These are phyloP conservation scores for Xanthia icteritia DNA, from an alignment of 2,888 invertebrate species.

Conservation along the genomic window DNA sequence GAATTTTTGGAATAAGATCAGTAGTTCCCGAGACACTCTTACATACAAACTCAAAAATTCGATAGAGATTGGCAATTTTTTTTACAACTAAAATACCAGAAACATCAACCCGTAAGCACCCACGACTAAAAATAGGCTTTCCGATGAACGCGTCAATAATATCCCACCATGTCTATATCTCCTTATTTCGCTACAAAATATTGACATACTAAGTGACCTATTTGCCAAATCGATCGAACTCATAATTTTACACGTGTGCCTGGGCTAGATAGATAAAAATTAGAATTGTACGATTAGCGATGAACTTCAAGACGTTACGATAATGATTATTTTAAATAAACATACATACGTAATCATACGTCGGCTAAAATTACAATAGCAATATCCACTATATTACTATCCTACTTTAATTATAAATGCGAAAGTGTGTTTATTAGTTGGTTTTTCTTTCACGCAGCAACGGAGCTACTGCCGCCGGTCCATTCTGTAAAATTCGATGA, in stretches of 20 bases:
- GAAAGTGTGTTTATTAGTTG: background rate
- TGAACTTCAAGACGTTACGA: constrained; percentile 18
- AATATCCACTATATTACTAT: background rate
- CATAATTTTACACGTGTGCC: constrained; percentile 48
- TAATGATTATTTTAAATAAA: background rate
- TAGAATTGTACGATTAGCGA: constrained; percentile 11
- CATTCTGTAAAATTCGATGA: too few species aligned
- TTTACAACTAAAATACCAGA: background rate
- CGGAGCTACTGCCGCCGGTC: too few species aligned
- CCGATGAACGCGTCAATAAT: constrained; percentile 9
- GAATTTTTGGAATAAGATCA: background rate
- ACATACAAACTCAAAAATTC: background rate
- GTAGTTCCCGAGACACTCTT: background rate
- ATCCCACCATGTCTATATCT: background rate
- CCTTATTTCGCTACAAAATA: constrained; percentile 32
- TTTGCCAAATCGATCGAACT: constrained; percentile 36
- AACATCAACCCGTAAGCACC: constrained; percentile 1
- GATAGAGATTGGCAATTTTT: background rate
- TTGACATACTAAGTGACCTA: constrained; percentile 51
- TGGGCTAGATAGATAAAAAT: constrained; percentile 39
- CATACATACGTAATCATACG: background rate
- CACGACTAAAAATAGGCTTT: constrained; percentile 30
- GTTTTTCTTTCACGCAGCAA: background rate
- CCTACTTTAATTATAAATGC: background rate
- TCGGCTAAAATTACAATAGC: background rate